Evolutionary conservation across 2,797 vertebrate species (phyloP).

Genomic region (Ispidina lecontei): DNA sequence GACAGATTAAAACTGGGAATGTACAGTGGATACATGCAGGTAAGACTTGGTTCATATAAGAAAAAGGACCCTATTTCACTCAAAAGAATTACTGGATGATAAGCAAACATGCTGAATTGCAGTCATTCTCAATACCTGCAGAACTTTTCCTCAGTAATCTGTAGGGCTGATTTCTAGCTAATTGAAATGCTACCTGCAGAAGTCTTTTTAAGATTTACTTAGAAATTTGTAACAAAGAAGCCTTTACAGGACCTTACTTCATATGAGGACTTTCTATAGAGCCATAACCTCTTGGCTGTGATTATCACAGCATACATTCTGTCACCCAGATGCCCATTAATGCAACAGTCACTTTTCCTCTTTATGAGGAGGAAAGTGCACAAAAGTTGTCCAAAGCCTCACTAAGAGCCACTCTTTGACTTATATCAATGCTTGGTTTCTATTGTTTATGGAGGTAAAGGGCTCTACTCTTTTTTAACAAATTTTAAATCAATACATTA

Average conservation of each 20-base stretch:
- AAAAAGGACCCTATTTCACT: neutral
- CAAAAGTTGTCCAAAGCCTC: neutral
- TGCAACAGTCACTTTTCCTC: neutral
- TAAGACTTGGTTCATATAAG: neutral
- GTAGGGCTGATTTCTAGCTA: neutral
- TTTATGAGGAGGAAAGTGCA: neutral
- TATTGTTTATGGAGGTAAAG: neutral
- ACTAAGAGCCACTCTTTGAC: neutral
- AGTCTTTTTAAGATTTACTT: neutral
- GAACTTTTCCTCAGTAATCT: neutral
- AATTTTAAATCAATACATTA: neutral
- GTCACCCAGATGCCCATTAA: no score
- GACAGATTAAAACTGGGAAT: no score
- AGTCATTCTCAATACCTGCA: neutral
- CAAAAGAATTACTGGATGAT: neutral
- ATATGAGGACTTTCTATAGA: neutral
- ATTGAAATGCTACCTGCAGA: neutral
- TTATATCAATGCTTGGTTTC: neutral
- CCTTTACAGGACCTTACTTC: neutral
- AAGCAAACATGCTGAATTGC: neutral
- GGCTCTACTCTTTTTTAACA: neutral
- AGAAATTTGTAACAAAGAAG: neutral
- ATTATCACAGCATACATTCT: neutral
- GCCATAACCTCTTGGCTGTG: neutral
- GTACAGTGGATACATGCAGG: neutral